Percentiles rank a stretch among this genome's conserved stretches.
phyloP scores from a whole-genome alignment of 2,888 invertebrate species.

The Calliphora vomitoria region DNA sequence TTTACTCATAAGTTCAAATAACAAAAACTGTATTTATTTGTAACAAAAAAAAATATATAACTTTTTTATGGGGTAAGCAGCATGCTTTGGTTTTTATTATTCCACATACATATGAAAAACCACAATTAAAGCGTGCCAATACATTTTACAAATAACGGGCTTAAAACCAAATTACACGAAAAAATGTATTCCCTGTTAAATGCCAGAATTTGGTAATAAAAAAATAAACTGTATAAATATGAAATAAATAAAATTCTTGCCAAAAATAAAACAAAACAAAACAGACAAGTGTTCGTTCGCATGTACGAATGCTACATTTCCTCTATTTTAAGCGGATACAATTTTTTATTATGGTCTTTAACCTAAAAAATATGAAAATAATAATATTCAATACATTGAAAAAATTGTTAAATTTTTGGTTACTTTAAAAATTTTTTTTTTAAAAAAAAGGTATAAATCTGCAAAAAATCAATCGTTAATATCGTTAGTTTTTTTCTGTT shows the following conservation, averaged over 20 bases:
- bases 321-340: constrained; percentile 52
- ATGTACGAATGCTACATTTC: constrained; percentile 45
- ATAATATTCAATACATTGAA: background rate
- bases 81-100: constrained; percentile 12
- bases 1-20: no score
- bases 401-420: background rate
- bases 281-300: constrained; percentile 20
- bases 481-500: no score
- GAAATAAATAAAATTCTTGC: constrained; percentile 47
- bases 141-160: background rate
- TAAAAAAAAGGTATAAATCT: background rate
- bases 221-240: background rate
- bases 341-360: constrained; percentile 34
- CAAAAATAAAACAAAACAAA: constrained; percentile 42
- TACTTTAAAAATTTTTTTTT: background rate
- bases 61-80: background rate
- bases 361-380: constrained; percentile 10
- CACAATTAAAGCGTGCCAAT: constrained; percentile 67
- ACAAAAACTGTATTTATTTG: background rate
- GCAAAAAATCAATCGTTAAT: no score
- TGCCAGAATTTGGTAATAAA: constrained; percentile 25
- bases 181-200: constrained; percentile 39
- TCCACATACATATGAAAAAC: constrained; percentile 32
- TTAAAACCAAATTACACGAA: constrained; percentile 25
- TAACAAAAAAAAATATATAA: background rate